Percentiles rank a stretch among this genome's conserved stretches.
Conservation (phyloP, 1,140 invertebrate species). For the Trissolcus basalis region DNA sequence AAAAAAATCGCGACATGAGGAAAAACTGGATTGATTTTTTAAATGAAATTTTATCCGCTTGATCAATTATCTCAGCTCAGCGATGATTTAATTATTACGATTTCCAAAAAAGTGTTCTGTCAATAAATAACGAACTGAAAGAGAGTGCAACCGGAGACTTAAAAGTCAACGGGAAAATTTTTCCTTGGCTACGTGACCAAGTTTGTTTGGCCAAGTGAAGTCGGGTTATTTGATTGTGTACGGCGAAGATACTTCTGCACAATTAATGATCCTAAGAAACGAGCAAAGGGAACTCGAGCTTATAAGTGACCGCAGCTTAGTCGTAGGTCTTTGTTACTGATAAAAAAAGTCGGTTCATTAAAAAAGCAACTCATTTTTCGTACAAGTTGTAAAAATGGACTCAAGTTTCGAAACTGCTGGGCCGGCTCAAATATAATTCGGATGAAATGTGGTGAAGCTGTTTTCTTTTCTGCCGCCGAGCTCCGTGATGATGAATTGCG, state of each 20-base stretch:
- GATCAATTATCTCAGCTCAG: constrained; percentile 9
- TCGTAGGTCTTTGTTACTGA: constrained; percentile 25
- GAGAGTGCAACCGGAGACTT: neutral
- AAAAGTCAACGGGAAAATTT: constrained; percentile 27
- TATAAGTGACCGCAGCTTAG: constrained; percentile 34
- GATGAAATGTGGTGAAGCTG: neutral
- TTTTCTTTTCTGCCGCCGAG: neutral
- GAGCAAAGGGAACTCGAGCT: constrained; percentile 32
- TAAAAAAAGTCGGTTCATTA: neutral
- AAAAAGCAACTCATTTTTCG: neutral
- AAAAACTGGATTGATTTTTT: no score
- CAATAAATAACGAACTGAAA: constrained; percentile 24
- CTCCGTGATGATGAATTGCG: neutral
- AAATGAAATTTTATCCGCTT: constrained; percentile 3
- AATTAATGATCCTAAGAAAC: constrained; percentile 35
- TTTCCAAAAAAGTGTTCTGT: constrained; percentile 24
- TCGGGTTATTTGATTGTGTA: constrained; percentile 30
- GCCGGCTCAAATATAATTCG: no score
- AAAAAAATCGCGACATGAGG: no score
- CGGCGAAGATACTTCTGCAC: constrained; percentile 18
- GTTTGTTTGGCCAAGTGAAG: constrained; percentile 10
- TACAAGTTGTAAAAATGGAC: neutral
- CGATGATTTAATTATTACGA: constrained; percentile 8
- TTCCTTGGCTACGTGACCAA: constrained; percentile 35
- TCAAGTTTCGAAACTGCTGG: no score